Conservation (phyloP, 1,140 invertebrate genomes). For the Drosophila burlai region DNA sequence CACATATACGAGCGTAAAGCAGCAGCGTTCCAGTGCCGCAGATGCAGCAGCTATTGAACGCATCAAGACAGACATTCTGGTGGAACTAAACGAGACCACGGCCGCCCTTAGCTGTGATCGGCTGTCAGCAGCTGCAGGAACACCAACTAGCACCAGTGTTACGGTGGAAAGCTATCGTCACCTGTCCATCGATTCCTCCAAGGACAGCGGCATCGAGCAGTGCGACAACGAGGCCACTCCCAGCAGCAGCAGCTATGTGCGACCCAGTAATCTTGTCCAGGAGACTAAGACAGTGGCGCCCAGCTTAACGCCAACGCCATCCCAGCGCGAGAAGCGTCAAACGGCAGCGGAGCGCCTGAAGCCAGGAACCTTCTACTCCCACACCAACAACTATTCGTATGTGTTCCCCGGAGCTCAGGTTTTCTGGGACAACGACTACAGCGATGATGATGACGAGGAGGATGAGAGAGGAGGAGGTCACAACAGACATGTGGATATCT, state of each 20-base stretch:
- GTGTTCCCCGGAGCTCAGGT: constrained; percentile 82
- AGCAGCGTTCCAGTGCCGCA: constrained; percentile 29
- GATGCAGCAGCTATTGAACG: constrained; percentile 72
- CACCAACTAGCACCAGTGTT: constrained; percentile 5
- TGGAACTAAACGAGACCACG: constrained; percentile 62
- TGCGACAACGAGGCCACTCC: constrained; percentile 62
- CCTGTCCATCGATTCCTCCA: constrained; percentile 79
- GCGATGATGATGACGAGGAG: constrained; percentile 71
- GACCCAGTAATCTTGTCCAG: constrained; percentile 55
- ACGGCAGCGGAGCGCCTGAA: constrained; percentile 71
- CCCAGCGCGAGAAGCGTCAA: constrained; percentile 58
- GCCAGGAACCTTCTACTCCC: constrained; percentile 76
- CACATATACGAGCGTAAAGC: constrained; percentile 64
- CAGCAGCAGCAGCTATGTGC: constrained; percentile 40
- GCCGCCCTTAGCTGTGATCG: constrained; percentile 47
- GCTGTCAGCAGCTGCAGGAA: constrained; percentile 5
- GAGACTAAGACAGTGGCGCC: constrained; percentile 65
- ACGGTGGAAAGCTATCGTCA: constrained; percentile 61
- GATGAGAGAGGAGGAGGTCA: constrained; percentile 26
- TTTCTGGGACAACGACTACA: constrained; percentile 70
- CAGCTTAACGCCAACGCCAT: constrained; percentile 57
- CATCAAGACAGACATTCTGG: constrained; percentile 72
- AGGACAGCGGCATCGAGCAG: constrained; percentile 81
- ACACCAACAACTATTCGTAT: constrained; percentile 71
- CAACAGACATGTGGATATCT: constrained; percentile 34